Conservation (phyloP, 2,888 invertebrate species). For the Leptopilina syphax region DNA sequence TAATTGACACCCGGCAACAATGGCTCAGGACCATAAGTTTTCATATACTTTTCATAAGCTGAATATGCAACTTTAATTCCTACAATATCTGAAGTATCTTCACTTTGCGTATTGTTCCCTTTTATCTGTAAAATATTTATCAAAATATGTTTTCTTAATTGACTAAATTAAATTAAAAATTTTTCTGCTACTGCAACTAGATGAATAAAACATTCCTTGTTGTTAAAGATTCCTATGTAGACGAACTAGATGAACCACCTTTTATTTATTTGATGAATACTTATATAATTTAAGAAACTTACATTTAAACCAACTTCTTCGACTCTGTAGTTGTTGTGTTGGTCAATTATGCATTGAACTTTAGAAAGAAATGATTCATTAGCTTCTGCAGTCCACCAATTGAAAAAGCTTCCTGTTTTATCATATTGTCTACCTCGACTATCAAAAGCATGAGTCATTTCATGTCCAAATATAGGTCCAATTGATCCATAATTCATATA, state of each 20-base stretch:
- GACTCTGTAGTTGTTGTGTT: conserved; percentile 93
- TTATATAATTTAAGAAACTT: conserved; percentile 63
- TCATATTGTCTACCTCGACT: conserved; percentile 93
- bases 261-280: too few species aligned
- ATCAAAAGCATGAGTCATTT: conserved; percentile 94
- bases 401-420: conserved; percentile 90
- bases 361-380: conserved; percentile 88
- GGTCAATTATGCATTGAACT: conserved; percentile 93
- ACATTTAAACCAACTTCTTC: conserved; percentile 86
- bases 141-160: conserved; percentile 41
- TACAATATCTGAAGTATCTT: conserved; percentile 96
- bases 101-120: conserved; percentile 95
- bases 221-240: too few species aligned
- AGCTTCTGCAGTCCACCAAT: conserved; percentile 94
- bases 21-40: conserved; percentile 82
- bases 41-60: conserved; percentile 86
- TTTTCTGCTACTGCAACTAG: too few species aligned
- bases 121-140: conserved; percentile 87
- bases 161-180: too few species aligned
- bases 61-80: conserved; percentile 93
- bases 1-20: conserved; percentile 85
- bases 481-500: conserved; percentile 95
- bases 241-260: too few species aligned
- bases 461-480: conserved; percentile 93
- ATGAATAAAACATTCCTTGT: too few species aligned